Evolutionary conservation across 2,797 vertebrate species (phyloP).

Genomic region (Trichosurus vulpecula): DNA sequence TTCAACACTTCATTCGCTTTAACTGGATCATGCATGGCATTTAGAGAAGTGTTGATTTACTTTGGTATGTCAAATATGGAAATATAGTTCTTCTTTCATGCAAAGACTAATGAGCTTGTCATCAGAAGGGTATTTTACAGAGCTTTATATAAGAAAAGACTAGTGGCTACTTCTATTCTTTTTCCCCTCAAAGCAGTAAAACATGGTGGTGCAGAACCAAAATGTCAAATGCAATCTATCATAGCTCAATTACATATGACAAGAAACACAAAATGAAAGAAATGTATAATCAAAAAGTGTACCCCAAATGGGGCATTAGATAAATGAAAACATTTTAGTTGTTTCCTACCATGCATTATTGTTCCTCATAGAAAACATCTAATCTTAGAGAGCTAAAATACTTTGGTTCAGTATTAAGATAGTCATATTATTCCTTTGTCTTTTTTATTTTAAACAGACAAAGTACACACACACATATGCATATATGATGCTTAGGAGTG

Average conservation of each 20-base stretch:
- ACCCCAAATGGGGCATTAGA: neutral
- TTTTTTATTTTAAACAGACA: too few relatives aligned
- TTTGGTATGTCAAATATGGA: constrained; percentile 60
- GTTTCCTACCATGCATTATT: constrained; percentile 21
- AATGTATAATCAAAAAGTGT: constrained; percentile 40
- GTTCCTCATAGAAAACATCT: neutral
- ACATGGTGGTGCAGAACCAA: constrained; percentile 42
- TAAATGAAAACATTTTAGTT: constrained; percentile 29
- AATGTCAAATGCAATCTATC: constrained; percentile 66
- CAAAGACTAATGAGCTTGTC: constrained; percentile 65
- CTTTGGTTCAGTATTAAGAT: neutral
- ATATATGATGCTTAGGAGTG: too few relatives aligned
- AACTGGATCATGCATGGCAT: constrained; percentile 28
- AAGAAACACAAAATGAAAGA: constrained; percentile 53
- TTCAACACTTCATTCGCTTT: constrained; percentile 12
- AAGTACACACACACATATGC: too few relatives aligned
- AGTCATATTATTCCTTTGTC: too few relatives aligned
- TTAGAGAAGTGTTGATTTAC: constrained; percentile 61
- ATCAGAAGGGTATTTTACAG: constrained; percentile 49
- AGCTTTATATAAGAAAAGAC: constrained; percentile 56
- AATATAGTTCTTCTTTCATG: constrained; percentile 43
- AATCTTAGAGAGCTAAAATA: neutral
- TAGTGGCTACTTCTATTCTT: constrained; percentile 58
- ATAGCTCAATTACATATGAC: constrained; percentile 54
- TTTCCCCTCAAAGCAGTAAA: constrained; percentile 47